Percentiles rank a stretch among this genome's conserved stretches.
Evolutionary conservation across 2,797 vertebrate species (phyloP).

Genomic region (Myotis findleyi): DNA sequence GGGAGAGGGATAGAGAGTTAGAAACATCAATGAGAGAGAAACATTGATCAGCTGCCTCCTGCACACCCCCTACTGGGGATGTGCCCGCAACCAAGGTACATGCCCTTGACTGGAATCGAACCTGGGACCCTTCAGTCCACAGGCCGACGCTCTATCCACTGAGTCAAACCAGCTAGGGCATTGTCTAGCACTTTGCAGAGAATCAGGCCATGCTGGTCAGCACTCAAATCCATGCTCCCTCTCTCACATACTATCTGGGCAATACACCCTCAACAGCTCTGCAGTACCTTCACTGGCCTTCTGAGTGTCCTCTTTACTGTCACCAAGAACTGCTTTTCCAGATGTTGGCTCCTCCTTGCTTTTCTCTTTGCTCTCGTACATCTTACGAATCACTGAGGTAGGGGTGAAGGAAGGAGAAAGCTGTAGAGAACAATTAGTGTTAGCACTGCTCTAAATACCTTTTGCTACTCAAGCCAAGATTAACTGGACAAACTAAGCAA

Average conservation of each 20-base stretch:
- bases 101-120: no score
- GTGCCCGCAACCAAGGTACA: no score
- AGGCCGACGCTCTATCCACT: no score
- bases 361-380: constrained; percentile 99
- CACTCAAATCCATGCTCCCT: not conserved
- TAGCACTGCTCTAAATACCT: constrained; percentile 27
- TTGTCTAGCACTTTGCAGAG: not conserved
- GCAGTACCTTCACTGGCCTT: constrained; percentile 92
- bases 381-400: constrained; percentile 99
- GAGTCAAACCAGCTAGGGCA: no score
- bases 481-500: not conserved
- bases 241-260: not conserved
- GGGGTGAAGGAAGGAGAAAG: constrained; percentile 98
- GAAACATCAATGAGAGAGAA: no score
- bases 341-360: constrained; percentile 92
- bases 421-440: constrained; percentile 84
- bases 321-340: constrained; percentile 86
- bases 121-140: no score
- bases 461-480: not conserved
- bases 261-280: not conserved
- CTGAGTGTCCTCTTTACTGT: constrained; percentile 91
- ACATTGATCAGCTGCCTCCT: no score
- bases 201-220: not conserved
- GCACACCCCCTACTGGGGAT: no score
- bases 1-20: no score